Evolutionary conservation across 2,797 vertebrate species (phyloP).

Genomic region (Hoplostethus atlanticus): DNA sequence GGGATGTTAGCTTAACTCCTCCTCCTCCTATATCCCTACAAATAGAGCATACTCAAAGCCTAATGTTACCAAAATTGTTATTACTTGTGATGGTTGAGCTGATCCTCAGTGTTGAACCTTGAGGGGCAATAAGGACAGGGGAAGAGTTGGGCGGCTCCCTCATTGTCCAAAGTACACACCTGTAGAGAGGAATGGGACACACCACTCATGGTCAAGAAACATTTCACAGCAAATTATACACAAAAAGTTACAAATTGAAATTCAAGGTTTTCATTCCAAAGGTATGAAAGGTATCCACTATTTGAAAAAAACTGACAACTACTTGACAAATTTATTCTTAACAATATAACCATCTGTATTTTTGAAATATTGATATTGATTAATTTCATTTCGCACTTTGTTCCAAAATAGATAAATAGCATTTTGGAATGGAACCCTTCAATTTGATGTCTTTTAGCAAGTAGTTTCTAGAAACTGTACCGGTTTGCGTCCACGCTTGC

Average conservation of each 20-base stretch:
- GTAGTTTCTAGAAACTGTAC: conserved; percentile 43
- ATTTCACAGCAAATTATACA: not conserved
- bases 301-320: too few relatives aligned
- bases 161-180: conserved; percentile 67
- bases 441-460: not conserved
- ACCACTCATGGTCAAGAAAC: conserved; percentile 3
- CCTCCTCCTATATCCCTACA: not conserved
- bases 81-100: conserved; percentile 87
- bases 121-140: conserved; percentile 90
- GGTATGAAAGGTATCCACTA: too few relatives aligned
- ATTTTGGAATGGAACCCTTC: not conserved
- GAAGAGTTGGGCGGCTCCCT: conserved; percentile 74
- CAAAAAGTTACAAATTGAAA: not conserved
- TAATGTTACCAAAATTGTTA: not conserved
- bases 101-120: conserved; percentile 88
- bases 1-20: not conserved
- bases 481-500: conserved; percentile 80
- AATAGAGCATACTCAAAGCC: not conserved
- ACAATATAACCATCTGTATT: not conserved
- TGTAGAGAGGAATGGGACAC: conserved; percentile 42
- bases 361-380: not conserved
- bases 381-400: not conserved
- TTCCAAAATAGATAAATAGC: not conserved
- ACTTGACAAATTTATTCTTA: not conserved
- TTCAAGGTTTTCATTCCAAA: too few relatives aligned